Conservation (phyloP, 2,113 vertebrate genomes). For the Tiliqua scincoides region DNA sequence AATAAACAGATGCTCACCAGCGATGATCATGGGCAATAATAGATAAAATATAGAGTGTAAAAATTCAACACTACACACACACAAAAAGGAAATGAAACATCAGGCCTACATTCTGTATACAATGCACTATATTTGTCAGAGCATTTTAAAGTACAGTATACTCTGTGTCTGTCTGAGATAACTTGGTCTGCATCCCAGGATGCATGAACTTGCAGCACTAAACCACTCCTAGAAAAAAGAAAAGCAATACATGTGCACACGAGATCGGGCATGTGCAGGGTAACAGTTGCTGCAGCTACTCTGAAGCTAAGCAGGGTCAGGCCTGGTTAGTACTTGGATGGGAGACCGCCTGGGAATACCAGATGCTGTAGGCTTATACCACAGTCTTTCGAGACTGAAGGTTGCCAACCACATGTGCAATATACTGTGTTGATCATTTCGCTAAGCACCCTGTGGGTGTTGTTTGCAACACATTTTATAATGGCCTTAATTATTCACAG, state of each 20-base stretch:
- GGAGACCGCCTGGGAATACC: no score
- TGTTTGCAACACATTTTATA: conserved; percentile 44
- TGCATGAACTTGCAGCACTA: conserved; percentile 48
- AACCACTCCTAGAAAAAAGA: background rate
- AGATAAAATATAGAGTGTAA: conserved; percentile 37
- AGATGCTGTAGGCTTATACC: no score
- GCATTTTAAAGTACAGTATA: conserved; percentile 45
- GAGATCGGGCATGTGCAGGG: no score
- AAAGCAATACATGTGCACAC: conserved; percentile 61
- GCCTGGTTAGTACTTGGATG: no score
- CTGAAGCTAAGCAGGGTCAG: no score
- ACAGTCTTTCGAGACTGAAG: no score
- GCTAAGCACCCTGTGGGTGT: conserved; percentile 47
- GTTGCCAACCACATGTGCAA: no score
- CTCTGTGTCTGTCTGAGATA: conserved; percentile 40
- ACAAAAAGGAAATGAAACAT: conserved; percentile 61
- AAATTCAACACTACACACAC: conserved; percentile 47
- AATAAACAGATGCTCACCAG: conserved; percentile 39
- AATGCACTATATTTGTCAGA: background rate
- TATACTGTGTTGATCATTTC: conserved; percentile 43
- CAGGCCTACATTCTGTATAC: conserved; percentile 38
- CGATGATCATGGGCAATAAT: conserved; percentile 39
- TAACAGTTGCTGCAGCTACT: no score
- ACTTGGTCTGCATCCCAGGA: conserved; percentile 67
- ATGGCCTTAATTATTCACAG: conserved; percentile 52